Base-by-base conservation (phyloP, 2,113 vertebrate genomes). In the Phrynosoma platyrhinos region DNA sequence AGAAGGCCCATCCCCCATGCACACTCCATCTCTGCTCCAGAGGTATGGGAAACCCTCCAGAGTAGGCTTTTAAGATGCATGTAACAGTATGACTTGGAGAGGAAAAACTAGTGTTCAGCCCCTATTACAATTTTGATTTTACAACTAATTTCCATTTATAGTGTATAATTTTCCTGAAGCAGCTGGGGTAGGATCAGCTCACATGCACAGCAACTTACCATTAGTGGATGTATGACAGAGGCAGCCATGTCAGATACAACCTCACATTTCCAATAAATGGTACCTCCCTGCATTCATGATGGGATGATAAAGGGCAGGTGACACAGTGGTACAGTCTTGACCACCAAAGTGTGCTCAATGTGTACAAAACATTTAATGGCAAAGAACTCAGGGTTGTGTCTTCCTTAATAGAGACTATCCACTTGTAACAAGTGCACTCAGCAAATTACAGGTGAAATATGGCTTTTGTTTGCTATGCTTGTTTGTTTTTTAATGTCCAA, bases 381-480 rank as follows among this genome's bases (percentile, higher is more conserved):
- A 83, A 53, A 32, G 47, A 21, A 66, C 23, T 78, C 76, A 78
- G 76, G 2, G 1, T 4, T 47, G 7, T 47, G 47, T 47, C 47
- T 5, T 47, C 47, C 47, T 47, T 47, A 4, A 7, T 47, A 47
- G 7, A 7, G 7, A 47, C 47, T 47, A 47, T 47, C 5, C 47
- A 47, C 47, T 47, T 47, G 47, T 53, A 14, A 27, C 47, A 93
- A 89, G 81, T 91, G 85, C 83, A 42, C 12, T 92, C 47, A 91
- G 89, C 88, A 90, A 84, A 90, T 36, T 90, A 86, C 90, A 89
- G 91, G 64, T 89, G 90, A 87, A 82, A 87, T 91, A 90, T 74
- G 83, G 91, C 92, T 96, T 95, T 93, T 91, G 87, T 92, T 94
- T 94, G 90, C 89, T 25, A 71, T 23, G 10, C 40, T 36, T 58